Percentiles rank a stretch among this genome's conserved stretches.
These are phyloP conservation scores for Stenchaetothrips biformis DNA, from an alignment of 2,888 invertebrate species.

Conservation along the genomic window DNA sequence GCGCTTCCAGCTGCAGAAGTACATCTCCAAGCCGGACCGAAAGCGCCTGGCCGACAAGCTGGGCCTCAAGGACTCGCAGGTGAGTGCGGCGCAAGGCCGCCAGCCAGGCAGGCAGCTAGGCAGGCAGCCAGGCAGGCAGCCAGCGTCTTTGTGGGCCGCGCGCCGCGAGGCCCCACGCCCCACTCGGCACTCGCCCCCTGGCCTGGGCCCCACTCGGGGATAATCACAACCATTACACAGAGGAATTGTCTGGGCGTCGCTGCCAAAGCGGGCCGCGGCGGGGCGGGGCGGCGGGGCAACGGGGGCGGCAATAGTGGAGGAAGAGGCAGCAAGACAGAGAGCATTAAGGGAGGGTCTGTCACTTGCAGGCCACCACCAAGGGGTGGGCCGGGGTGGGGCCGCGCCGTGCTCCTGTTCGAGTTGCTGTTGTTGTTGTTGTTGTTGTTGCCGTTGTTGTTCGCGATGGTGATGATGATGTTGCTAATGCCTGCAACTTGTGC, in stretches of 20 bases:
- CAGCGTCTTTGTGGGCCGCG: neutral
- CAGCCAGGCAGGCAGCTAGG: too few species aligned
- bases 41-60: constrained; percentile 95
- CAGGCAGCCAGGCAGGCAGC: neutral
- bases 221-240: constrained; percentile 21
- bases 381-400: neutral
- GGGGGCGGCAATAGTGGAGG: neutral
- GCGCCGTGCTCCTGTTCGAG: neutral
- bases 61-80: constrained; percentile 96
- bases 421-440: neutral
- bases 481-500: too few species aligned
- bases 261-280: neutral
- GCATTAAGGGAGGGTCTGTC: constrained; percentile 20
- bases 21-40: constrained; percentile 96
- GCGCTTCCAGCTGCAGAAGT: constrained; percentile 93
- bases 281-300: neutral
- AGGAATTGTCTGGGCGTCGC: constrained; percentile 16
- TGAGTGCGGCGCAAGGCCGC: constrained; percentile 50
- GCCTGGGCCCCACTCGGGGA: neutral
- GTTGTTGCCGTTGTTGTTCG: neutral
- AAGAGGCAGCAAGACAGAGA: constrained; percentile 4
- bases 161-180: neutral
- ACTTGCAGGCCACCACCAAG: neutral
- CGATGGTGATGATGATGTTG: neutral
- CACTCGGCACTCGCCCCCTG: neutral